Evolutionary conservation across 92 coral and sea anemone genomes (phyloP).

Genomic region (Porites lobata): DNA sequence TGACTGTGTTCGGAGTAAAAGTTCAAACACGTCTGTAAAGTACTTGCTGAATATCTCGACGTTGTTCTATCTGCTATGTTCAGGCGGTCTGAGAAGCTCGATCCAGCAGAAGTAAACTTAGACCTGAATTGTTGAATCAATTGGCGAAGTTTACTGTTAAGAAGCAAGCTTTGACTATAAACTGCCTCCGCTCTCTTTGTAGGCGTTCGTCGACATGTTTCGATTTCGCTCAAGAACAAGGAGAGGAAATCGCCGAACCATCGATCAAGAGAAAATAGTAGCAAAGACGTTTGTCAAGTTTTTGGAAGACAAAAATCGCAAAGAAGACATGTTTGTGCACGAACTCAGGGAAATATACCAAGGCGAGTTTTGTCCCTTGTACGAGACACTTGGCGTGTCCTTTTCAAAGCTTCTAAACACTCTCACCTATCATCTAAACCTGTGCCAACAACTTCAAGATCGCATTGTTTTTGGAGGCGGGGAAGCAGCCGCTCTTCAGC

Average conservation of each 20-base stretch:
- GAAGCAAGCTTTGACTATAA: too few relatives aligned
- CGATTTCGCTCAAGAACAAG: background rate
- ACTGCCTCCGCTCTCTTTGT: background rate
- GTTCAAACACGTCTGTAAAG: too few relatives aligned
- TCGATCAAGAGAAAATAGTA: background rate
- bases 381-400: background rate
- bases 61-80: too few relatives aligned
- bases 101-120: too few relatives aligned
- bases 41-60: too few relatives aligned
- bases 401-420: slow-evolving; percentile 61
- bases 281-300: slow-evolving; percentile 30
- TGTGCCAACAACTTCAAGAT: slow-evolving; percentile 65
- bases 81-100: too few relatives aligned
- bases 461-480: slow-evolving; percentile 77
- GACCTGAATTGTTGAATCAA: too few relatives aligned
- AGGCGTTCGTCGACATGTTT: background rate
- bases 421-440: slow-evolving; percentile 62
- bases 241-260: background rate
- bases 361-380: slow-evolving; percentile 19
- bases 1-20: too few relatives aligned
- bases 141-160: too few relatives aligned
- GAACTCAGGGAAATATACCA: slow-evolving; percentile 56
- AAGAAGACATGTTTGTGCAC: slow-evolving; percentile 50
- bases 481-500: slow-evolving; percentile 75
- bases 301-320: slow-evolving; percentile 47